Evolutionary conservation across 2,797 vertebrate species (phyloP), one percentile per base, ranked within the genome.

Genomic region (Xiphorhynchus erythropygius): DNA sequence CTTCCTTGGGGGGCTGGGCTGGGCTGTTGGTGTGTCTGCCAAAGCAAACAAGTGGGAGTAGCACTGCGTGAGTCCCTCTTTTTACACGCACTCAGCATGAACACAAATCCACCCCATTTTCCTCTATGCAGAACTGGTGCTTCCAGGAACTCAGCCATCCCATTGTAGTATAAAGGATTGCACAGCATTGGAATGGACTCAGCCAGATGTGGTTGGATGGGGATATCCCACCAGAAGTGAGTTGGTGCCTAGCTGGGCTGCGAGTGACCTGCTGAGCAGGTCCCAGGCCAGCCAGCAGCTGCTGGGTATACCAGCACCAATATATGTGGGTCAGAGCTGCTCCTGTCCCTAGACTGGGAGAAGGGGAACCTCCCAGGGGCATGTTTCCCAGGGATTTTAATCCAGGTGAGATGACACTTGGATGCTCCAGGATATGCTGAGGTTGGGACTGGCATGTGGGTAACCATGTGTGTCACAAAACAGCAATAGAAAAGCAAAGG

Each of bases 161-260:
- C 52, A 28, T 12, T 39, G 2, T 1, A 12, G 22, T 3, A 3
- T 19, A 37, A 53, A 33, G 78, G 23, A 0, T 35, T 55, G 46
- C 52, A 33, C 3, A 0, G 41, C 42, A 10, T 15, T 25, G 33
- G n/a, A 32, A 49, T 1, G 2, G 47, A 21, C 30, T 69, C 79
- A 69, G 49, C 33, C 46, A 8, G 1, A 16, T 24, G 4, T 2
- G 24, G 16, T 27, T 59, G 60, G 55, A 32, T 67, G 59, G 46
- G 32, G 17, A n/a, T 13, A 37, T 77, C 39, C 52, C 52, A 55
- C 15, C 63, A 82, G 55, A 39, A 84, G 30, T 1, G 11, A 33
- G 32, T 28, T 78, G 57, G 28, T 22, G 42, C 10, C 70, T 8
- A 2, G 9, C 1, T 6, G 18, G 37, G 41, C 80, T 73, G 33